Base-by-base conservation (phyloP, 2,797 vertebrate genomes). In the Melanotaenia boesemani region DNA sequence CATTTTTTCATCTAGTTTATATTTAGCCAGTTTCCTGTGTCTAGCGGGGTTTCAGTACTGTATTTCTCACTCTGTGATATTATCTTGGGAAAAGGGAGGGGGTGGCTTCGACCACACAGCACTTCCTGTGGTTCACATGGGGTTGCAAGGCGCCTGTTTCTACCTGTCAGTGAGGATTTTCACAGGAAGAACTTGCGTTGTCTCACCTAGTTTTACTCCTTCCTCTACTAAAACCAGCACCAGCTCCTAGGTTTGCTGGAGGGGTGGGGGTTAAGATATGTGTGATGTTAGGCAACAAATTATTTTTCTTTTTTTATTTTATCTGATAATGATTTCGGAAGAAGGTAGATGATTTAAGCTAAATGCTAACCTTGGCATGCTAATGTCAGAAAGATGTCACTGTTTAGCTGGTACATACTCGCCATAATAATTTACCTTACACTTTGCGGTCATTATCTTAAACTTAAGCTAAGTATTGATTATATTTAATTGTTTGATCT, bases 141-240 rank as follows among this genome's bases (percentile, higher is more conserved):
- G 63, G 50, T 52, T 78, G 63, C 68, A 59, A 82, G 54, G 39
- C 22, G 11, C 60, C 44, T 63, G 24, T 78, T 76, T 86, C 81
- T 72, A 79, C 63, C 71, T 80, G 78, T 74, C 65, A 54, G 48
- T 44, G 71, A 69, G 32, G 63, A 66, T 86, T 85, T 86, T 87
- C 74, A 84, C 78, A 67, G 63, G 76, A 84, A 79, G 58, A 16
- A 32, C 66, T 61, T 58, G 58, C 58, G 72, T 81, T 76, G 59
- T 84, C 71, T 79, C 80, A 62, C 70, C 48, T 67, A 74, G 72
- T 72, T 76, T 63, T 71, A 80, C 69, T 75, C 50, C 54, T 63
- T 68, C 55, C 63, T 70, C 16, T 15, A 57, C 60, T 70, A 60
- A 76, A 72, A 57, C 36, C 63, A 64, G 58, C 41, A 11, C 67